Evolutionary conservation across 2,113 vertebrate species (phyloP).

Genomic region (Hiodon tergisus): DNA sequence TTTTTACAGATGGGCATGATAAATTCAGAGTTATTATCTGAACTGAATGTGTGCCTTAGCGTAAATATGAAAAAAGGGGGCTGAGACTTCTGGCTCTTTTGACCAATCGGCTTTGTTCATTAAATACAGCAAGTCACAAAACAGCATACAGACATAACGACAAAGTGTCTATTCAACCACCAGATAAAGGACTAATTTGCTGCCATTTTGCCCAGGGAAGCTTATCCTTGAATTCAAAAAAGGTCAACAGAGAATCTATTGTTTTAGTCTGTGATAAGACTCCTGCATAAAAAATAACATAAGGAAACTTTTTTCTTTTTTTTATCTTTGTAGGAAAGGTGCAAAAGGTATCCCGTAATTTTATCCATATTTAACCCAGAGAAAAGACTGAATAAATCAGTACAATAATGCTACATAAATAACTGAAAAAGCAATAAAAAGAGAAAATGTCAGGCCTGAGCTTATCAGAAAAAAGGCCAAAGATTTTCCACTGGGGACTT

Average conservation of each 20-base stretch:
- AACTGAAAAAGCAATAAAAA: constrained; percentile 48
- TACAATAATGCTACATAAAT: constrained; percentile 49
- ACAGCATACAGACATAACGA: constrained; percentile 43
- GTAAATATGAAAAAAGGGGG: not conserved
- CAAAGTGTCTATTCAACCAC: constrained; percentile 52
- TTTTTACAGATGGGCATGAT: not conserved
- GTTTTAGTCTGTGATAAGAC: constrained; percentile 44
- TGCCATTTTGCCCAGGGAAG: constrained; percentile 50
- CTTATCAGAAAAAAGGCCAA: constrained; percentile 49
- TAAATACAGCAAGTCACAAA: constrained; percentile 23
- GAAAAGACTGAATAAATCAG: constrained; percentile 39
- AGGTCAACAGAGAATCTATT: constrained; percentile 51
- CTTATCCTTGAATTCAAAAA: constrained; percentile 61
- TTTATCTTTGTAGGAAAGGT: constrained; percentile 41
- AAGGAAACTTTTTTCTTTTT: constrained; percentile 29
- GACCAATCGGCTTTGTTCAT: not conserved
- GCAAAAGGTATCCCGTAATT: constrained; percentile 39
- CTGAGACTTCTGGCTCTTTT: not conserved
- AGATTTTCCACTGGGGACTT: constrained; percentile 22
- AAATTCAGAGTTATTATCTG: not conserved
- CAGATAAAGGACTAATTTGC: constrained; percentile 64
- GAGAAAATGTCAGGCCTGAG: constrained; percentile 39
- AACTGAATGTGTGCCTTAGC: not conserved
- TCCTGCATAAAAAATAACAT: constrained; percentile 38
- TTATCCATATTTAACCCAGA: constrained; percentile 45